Conservation (phyloP, 1,140 invertebrate genomes). For the Araneus ventricosus region DNA sequence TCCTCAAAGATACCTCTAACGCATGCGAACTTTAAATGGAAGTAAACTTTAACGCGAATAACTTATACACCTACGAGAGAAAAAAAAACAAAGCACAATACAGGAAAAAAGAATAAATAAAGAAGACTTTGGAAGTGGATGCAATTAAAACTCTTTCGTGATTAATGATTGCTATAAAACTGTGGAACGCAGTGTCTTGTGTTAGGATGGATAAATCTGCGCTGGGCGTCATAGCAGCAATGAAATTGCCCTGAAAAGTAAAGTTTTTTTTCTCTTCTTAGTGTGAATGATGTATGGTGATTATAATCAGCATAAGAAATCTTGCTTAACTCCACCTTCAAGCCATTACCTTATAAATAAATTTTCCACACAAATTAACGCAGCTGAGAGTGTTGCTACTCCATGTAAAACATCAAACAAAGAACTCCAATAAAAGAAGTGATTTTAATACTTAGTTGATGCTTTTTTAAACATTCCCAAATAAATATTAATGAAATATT, state of each 20-base stretch:
- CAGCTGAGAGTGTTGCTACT: not conserved
- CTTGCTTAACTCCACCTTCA: conserved; percentile 48
- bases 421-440: not conserved
- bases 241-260: conserved; percentile 38
- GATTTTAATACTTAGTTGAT: not conserved
- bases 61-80: not conserved
- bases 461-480: not conserved
- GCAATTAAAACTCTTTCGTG: conserved; percentile 66
- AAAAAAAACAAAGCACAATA: conserved; percentile 11
- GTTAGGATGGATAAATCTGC: conserved; percentile 20
- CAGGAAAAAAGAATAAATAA: not conserved
- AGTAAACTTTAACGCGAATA: not conserved
- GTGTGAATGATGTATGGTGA: conserved; percentile 41
- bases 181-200: conserved; percentile 43
- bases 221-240: not conserved
- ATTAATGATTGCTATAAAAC: conserved; percentile 70
- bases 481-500: not conserved
- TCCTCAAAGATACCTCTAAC: not conserved
- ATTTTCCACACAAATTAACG: conserved; percentile 56
- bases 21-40: not conserved
- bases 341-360: conserved; percentile 52
- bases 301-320: conserved; percentile 65
- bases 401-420: not conserved
- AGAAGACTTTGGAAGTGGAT: conserved; percentile 14
- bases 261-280: not conserved